phyloP scores from a whole-genome alignment of 2,888 invertebrate species.

The Drosophila prostipennis region DNA sequence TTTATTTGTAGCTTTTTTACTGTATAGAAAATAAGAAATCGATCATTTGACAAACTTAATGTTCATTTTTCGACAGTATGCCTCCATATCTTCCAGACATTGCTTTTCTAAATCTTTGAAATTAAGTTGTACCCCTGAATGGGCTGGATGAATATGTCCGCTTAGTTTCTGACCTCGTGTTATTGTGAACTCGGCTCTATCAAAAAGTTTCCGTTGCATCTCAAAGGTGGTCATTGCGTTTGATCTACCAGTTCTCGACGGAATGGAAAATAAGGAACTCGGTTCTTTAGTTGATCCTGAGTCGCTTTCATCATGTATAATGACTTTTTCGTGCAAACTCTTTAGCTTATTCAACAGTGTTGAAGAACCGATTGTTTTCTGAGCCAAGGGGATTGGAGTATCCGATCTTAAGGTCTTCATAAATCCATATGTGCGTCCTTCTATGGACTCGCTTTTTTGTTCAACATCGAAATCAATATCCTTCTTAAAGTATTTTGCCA shows the following conservation, averaged over 20 bases:
- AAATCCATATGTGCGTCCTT: slow-evolving; percentile 4
- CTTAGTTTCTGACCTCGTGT: slow-evolving; percentile 53
- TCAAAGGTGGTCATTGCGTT: slow-evolving; percentile 29
- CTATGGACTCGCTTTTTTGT: neutral
- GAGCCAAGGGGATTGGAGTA: neutral
- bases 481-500: neutral
- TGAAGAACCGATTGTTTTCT: neutral
- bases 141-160: slow-evolving; percentile 20
- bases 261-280: neutral
- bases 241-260: neutral
- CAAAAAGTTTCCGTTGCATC: slow-evolving; percentile 55
- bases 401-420: neutral
- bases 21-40: neutral
- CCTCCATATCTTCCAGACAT: neutral
- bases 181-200: slow-evolving; percentile 56
- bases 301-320: too few relatives aligned
- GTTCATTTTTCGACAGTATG: neutral
- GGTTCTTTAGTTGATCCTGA: neutral
- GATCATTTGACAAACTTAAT: neutral
- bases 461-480: neutral
- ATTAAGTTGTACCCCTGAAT: neutral
- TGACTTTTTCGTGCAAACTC: fast-evolving
- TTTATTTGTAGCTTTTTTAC: neutral
- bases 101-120: neutral
- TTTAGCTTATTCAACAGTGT: neutral